Percentiles rank a stretch among this genome's conserved stretches.
Conservation (phyloP, 2,797 vertebrate genomes). For the Spinus pinus region DNA sequence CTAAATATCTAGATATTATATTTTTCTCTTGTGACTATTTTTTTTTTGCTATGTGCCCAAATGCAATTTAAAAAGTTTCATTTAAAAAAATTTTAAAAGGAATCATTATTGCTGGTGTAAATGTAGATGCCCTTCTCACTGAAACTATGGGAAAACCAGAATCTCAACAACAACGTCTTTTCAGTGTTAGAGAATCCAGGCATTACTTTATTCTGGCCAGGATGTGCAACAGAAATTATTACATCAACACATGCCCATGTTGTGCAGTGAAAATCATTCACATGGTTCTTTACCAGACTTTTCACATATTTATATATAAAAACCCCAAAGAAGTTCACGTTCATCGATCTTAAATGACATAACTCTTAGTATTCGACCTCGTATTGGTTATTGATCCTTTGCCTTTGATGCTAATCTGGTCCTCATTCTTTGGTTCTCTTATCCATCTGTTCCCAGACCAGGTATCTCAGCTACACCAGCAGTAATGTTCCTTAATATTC, state of each 20-base stretch:
- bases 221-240: background rate
- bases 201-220: background rate
- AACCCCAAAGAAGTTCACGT: fast-evolving
- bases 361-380: background rate
- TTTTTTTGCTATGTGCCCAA: background rate
- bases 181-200: background rate
- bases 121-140: background rate
- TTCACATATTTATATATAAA: background rate
- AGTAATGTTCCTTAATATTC: background rate
- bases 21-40: background rate
- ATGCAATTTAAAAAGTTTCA: background rate
- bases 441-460: background rate
- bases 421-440: background rate
- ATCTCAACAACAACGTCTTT: background rate
- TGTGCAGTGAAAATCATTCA: background rate
- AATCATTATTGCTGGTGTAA: background rate
- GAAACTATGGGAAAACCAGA: background rate
- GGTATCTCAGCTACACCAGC: fast-evolving
- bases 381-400: background rate
- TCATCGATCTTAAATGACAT: background rate
- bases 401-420: background rate
- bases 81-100: background rate
- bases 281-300: background rate
- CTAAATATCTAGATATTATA: background rate
- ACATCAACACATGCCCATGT: background rate